Evolutionary conservation across 2,797 vertebrate species (phyloP), one percentile per base, ranked within the genome.

Genomic region (Poeciliopsis turneri): DNA sequence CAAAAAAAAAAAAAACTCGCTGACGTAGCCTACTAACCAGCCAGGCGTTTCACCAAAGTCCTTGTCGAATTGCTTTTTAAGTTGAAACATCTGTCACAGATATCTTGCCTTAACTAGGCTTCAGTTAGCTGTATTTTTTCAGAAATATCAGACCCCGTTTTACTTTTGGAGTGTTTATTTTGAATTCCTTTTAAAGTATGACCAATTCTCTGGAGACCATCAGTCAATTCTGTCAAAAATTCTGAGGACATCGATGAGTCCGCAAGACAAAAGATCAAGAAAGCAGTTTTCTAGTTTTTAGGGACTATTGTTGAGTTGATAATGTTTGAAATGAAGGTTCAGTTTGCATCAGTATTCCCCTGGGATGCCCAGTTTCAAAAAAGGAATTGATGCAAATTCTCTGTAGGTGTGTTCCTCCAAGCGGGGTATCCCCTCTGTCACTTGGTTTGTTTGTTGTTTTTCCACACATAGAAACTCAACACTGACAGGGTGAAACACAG

Each of bases 1-100:
- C 39, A 0, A 77, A 59, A 77, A 79, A 79, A 1, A 78, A 53
- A 72, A 46, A 59, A 75, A 47, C 9, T 71, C 80, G 45, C 57
- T 66, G 88, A 89, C 79, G 88, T 59, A 86, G 78, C 78, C 72
- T 82, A 86, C 16, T 87, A 82, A 84, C 30, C 86, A 84, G 68
- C 39, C 66, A n/a, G 33, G 23, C 18, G 11, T 81, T 87, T 82
- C 81, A 76, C 85, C 83, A 51, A 10, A 18, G 13, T 3, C 3
- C 33, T 75, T n/a, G 3, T 84, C 41, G 70, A 78, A 39, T 41
- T 43, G 3, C 18, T 66, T 55, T 59, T 46, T 30, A 41, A 53
- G 23, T 70, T 13, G 4, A 85, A 82, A 80, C 66, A 33, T 12
- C 36, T 45, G 20, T 11, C 45, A 76, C 28, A 77, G 70, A 47